A percentile compares a stretch with the other conserved stretches of the same genome.
phyloP scores from a whole-genome alignment of 1,140 invertebrate species.

The Pogonomyrmex barbatus region DNA sequence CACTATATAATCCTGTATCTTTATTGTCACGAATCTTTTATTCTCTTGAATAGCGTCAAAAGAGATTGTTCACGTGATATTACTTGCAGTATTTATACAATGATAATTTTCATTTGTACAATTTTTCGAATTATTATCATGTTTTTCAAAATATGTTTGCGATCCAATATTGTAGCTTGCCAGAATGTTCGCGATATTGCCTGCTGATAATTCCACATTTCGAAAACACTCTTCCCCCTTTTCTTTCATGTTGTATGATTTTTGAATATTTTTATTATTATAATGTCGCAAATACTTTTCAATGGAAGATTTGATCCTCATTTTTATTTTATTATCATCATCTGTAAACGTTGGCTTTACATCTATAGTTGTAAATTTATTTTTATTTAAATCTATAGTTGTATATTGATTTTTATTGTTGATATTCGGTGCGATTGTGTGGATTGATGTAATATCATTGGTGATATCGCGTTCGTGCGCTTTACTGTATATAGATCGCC shows the following conservation, averaged over 20 bases:
- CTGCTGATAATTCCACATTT: slow-evolving; percentile 24
- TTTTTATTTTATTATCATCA: background rate
- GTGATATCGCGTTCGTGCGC: background rate
- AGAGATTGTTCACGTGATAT: background rate
- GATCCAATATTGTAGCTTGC: slow-evolving; percentile 61
- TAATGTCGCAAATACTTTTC: slow-evolving; percentile 66
- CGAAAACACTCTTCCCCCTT: background rate
- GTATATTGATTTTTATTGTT: background rate
- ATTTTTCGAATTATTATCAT: background rate
- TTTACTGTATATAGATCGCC: background rate
- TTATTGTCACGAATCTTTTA: background rate
- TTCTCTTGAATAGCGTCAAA: background rate
- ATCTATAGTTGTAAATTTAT: background rate
- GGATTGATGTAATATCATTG: background rate
- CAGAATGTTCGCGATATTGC: slow-evolving; percentile 51
- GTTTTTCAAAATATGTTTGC: background rate
- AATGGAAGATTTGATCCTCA: slow-evolving; percentile 37
- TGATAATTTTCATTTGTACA: background rate
- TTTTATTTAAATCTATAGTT: background rate
- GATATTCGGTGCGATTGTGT: background rate
- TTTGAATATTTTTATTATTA: background rate
- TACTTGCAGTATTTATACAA: background rate
- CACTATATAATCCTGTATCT: background rate
- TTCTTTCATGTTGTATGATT: background rate
- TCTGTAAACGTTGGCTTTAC: background rate